Base-by-base conservation (phyloP, 2,888 invertebrate genomes). In the Hypena proboscidalis region DNA sequence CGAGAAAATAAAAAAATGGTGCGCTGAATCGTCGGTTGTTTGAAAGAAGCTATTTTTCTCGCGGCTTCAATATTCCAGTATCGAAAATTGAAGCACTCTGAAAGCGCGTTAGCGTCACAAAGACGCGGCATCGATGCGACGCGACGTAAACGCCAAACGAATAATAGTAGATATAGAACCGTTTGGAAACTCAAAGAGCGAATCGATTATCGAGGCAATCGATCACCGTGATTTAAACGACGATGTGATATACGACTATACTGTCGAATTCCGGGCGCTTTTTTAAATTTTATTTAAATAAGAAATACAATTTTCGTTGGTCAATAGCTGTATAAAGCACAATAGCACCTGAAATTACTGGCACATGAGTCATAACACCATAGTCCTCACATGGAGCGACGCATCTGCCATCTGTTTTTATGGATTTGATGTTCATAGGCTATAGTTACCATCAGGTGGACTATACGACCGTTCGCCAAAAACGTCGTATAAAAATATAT, bases 31-130 rank as follows among this genome's bases (percentile, higher is more conserved):
- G 66, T 64, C 67, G 71, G n/a, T 65, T 72, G 64, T 72, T 76
- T 71, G 72, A 73, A 75, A 79, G 72, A 61, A 70, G 78, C 68
- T 70, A 80, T 83, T 84, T 82, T 80, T 76, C 76, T 66, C 63
- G 61, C 51, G 53, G 50, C 69, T 60, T 66, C 72, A 71, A 79
- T 83, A 78, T 76, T 74, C 67, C 58, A 57, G 58, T 67, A 62
- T 62, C 58, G 66, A 54, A 45, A 61, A 63, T 58, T 57, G 68
- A 63, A 70, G 68, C 65, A 60, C 75, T 74, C 53, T 44, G 46
- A 42, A 64, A 70, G 63, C 69, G 69, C 64, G 74, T 78, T 74
- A 74, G 62, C 75, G 74, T 72, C 75, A 80, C 78, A 82, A 81
- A 81, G 76, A 69, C 51, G 66, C 67, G 72, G 74, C 73, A 77